phyloP scores from a whole-genome alignment of 2,113 vertebrate species.

The Trogon melanurus region DNA sequence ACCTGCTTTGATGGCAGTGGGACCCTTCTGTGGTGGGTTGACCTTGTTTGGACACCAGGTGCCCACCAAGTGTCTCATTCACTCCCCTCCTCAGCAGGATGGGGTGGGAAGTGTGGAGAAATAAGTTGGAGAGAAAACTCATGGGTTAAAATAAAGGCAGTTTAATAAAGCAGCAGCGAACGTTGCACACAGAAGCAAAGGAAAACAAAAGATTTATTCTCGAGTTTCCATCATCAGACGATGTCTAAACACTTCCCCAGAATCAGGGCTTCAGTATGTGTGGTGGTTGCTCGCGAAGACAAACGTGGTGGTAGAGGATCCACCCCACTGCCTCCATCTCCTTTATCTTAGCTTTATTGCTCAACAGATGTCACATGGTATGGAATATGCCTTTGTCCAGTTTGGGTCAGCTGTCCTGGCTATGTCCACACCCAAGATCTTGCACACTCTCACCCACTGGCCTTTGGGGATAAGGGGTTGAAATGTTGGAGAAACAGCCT shows the following conservation, averaged over 20 bases:
- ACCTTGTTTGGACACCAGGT: background rate
- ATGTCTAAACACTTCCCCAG: too few species aligned
- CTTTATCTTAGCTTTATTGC: background rate
- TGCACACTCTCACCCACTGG: background rate
- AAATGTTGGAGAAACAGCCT: too few species aligned
- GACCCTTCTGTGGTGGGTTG: background rate
- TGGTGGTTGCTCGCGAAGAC: background rate
- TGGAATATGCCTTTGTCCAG: background rate
- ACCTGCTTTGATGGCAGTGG: background rate
- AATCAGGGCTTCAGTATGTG: background rate
- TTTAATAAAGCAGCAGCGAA: background rate
- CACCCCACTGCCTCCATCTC: background rate
- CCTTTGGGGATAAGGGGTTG: background rate
- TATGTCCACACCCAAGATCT: background rate
- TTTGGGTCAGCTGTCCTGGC: background rate
- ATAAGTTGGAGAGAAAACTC: background rate
- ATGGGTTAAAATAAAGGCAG: background rate
- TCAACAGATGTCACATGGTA: background rate
- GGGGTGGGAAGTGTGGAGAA: background rate
- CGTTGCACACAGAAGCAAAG: background rate
- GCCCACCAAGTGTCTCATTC: background rate
- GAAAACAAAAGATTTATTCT: background rate
- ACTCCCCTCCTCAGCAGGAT: background rate
- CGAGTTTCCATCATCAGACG: background rate
- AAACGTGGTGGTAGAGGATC: background rate